Conservation (phyloP, 2,797 vertebrate genomes). For the Serranus cabrilla region DNA sequence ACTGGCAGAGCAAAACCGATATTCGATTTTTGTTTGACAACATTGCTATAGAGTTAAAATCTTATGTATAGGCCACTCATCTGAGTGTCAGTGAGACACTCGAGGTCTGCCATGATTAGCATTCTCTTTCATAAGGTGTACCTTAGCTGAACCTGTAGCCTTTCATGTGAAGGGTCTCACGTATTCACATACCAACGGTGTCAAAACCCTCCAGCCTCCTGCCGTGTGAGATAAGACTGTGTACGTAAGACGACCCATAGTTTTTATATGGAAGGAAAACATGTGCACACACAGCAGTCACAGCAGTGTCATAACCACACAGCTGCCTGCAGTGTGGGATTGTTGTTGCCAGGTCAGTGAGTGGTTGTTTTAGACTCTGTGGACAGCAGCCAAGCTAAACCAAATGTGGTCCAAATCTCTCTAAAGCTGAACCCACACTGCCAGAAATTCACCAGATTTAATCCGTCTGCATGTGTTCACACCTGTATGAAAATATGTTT, state of each 20-base stretch:
- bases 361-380: conserved; percentile 53
- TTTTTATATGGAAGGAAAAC: conserved; percentile 67
- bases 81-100: not conserved
- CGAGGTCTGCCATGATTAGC: not conserved
- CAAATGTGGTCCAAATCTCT: conserved; percentile 58
- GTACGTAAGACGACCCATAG: conserved; percentile 53
- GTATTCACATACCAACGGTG: conserved; percentile 60
- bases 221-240: conserved; percentile 59
- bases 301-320: conserved; percentile 61
- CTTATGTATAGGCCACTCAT: not conserved
- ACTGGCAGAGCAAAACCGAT: no score
- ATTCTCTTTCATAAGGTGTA: not conserved
- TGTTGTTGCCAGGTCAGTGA: conserved; percentile 64
- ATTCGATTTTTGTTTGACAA: no score
- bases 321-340: conserved; percentile 71
- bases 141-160: conserved; percentile 15
- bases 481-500: conserved; percentile 29
- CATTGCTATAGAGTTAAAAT: not conserved
- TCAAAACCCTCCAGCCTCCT: conserved; percentile 50
- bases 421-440: conserved; percentile 34
- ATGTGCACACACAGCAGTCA: conserved; percentile 34
- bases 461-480: conserved; percentile 31
- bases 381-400: conserved; percentile 61
- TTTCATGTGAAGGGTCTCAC: conserved; percentile 54
- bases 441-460: conserved; percentile 54